Evolutionary conservation across 2,797 vertebrate species (phyloP).

Genomic region (Hippoglossus hippoglossus): DNA sequence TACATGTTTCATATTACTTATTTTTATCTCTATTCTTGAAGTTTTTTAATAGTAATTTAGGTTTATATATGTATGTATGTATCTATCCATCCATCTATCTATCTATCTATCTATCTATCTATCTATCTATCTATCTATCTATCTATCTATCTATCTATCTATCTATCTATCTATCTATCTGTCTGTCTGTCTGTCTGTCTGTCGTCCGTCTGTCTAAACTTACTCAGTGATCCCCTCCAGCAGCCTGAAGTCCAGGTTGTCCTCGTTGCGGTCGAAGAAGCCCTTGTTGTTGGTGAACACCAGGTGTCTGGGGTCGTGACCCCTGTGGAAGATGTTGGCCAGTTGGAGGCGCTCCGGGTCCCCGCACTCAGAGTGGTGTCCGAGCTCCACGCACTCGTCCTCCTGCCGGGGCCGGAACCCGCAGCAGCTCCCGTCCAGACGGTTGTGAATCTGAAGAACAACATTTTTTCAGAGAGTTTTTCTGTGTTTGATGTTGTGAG

Average conservation of each 20-base stretch:
- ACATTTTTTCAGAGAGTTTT: conserved; percentile 9
- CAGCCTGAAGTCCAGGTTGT: conserved; percentile 95
- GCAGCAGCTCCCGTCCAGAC: conserved; percentile 94
- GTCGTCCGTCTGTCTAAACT: conserved; percentile 61
- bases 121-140: too few species aligned
- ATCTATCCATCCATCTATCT: too few species aligned
- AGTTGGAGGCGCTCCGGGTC: conserved; percentile 83
- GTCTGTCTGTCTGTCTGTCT: too few species aligned
- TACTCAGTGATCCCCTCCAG: conserved; percentile 95
- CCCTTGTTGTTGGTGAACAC: conserved; percentile 92
- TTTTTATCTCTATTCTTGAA: too few species aligned
- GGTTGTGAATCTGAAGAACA: conserved; percentile 89
- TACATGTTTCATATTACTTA: too few species aligned
- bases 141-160: too few species aligned
- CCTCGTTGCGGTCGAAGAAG: conserved; percentile 94
- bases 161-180: too few species aligned
- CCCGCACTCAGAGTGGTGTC: conserved; percentile 80
- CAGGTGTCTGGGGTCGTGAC: conserved; percentile 86
- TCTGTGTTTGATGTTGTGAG: background rate
- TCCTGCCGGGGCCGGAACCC: conserved; percentile 93
- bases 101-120: too few species aligned
- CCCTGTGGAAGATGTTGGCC: conserved; percentile 88
- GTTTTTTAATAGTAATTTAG: too few species aligned
- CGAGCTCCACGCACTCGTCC: conserved; percentile 86
- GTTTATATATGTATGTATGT: too few species aligned